These are phyloP conservation scores for Pachypeltis micranthus DNA, from an alignment of 1,140 invertebrate species.

Conservation along the genomic window DNA sequence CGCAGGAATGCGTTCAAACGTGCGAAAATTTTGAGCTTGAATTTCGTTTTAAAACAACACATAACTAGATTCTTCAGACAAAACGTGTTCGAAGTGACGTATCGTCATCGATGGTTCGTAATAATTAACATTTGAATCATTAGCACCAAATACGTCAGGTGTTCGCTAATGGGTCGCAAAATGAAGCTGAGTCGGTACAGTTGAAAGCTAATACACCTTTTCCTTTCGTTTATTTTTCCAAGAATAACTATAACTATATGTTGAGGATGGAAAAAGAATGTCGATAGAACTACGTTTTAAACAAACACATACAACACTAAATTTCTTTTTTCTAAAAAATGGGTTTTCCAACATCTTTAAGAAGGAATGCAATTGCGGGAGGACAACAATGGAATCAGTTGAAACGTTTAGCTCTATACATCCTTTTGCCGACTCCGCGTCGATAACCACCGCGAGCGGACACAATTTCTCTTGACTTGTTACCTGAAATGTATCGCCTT, in stretches of 20 bases:
- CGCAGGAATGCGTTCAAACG: not conserved
- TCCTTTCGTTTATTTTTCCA: not conserved
- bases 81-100: not conserved
- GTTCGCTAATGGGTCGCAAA: not conserved
- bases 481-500: not conserved
- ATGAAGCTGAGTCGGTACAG: not conserved
- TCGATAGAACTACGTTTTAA: not conserved
- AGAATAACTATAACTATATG: not conserved
- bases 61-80: not conserved
- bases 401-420: too few relatives aligned
- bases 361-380: not conserved
- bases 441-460: too few relatives aligned
- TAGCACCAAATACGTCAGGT: not conserved
- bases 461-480: too few relatives aligned
- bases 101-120: not conserved
- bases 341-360: not conserved
- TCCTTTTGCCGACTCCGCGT: too few relatives aligned
- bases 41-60: not conserved
- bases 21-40: not conserved
- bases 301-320: not conserved
- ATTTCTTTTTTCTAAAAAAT: not conserved
- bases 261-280: not conserved
- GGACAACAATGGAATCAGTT: not conserved
- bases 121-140: not conserved
- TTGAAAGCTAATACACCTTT: too few relatives aligned